phyloP scores from a whole-genome alignment of 2,113 vertebrate species.

The Macaca fascicularis region DNA sequence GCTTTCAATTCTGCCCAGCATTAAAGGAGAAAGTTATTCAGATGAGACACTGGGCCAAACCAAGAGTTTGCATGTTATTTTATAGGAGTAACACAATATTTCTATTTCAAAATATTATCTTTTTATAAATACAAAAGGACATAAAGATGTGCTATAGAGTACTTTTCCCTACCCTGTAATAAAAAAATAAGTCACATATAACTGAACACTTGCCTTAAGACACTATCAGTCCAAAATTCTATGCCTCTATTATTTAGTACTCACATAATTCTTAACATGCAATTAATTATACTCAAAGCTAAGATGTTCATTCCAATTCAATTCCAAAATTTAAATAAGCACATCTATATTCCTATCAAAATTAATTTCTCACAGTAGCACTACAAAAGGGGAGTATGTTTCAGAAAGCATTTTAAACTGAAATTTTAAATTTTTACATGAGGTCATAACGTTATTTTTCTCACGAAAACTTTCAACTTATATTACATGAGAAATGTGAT shows the following conservation, averaged over 20 bases:
- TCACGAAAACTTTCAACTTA: conserved; percentile 33
- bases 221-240: conserved; percentile 27
- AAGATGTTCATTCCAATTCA: conserved; percentile 38
- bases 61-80: background rate
- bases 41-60: background rate
- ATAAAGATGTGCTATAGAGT: background rate
- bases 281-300: conserved; percentile 43
- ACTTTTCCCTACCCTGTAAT: background rate
- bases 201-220: conserved; percentile 10
- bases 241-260: background rate
- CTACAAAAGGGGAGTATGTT: conserved; percentile 36
- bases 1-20: background rate
- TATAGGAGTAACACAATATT: background rate
- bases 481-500: conserved; percentile 40
- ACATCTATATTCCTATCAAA: conserved; percentile 32
- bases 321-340: conserved; percentile 51
- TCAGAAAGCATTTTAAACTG: conserved; percentile 55
- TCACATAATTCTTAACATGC: conserved; percentile 40
- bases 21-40: background rate
- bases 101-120: conserved; percentile 25
- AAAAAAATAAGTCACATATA: conserved; percentile 16
- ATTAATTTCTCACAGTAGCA: conserved; percentile 39
- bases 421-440: conserved; percentile 46
- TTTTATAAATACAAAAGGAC: conserved; percentile 12
- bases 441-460: conserved; percentile 14